Conservation (phyloP, 2,113 vertebrate species). For the Cebus imitator region DNA sequence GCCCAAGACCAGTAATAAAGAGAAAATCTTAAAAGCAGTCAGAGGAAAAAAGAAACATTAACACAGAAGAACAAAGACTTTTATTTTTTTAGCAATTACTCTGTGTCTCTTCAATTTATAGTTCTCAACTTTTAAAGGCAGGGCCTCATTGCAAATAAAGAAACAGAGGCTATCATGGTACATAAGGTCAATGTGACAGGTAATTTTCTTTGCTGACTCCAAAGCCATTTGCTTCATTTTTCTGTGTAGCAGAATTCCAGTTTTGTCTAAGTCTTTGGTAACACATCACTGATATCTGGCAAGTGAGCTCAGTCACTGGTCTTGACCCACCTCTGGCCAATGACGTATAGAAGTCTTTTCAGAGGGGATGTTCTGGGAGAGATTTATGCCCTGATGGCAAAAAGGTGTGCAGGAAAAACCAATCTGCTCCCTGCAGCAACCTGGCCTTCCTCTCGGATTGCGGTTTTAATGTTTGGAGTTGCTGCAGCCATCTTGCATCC, state of each 20-base stretch:
- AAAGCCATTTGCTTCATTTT: not conserved
- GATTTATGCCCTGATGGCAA: not conserved
- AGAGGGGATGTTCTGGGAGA: not conserved
- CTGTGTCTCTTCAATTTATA: not conserved
- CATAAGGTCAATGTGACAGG: not conserved
- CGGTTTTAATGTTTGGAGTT: not conserved
- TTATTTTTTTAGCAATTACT: not conserved
- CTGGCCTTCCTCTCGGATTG: not conserved
- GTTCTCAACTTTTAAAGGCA: not conserved
- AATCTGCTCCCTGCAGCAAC: not conserved
- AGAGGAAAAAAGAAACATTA: not conserved
- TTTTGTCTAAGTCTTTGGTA: not conserved
- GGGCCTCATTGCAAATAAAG: not conserved
- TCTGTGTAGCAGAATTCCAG: not conserved
- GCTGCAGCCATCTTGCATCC: not conserved
- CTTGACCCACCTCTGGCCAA: not conserved
- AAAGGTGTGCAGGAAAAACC: not conserved
- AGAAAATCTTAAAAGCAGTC: not conserved
- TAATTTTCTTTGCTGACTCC: not conserved
- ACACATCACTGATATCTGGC: not conserved
- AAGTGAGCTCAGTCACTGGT: not conserved
- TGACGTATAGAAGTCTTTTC: not conserved
- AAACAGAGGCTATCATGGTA: not conserved
- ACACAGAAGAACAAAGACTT: not conserved
- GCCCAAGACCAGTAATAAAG: not conserved